Evolutionary conservation across 2,113 vertebrate genomes (phyloP).

Genomic region (Prietella phreatophila): DNA sequence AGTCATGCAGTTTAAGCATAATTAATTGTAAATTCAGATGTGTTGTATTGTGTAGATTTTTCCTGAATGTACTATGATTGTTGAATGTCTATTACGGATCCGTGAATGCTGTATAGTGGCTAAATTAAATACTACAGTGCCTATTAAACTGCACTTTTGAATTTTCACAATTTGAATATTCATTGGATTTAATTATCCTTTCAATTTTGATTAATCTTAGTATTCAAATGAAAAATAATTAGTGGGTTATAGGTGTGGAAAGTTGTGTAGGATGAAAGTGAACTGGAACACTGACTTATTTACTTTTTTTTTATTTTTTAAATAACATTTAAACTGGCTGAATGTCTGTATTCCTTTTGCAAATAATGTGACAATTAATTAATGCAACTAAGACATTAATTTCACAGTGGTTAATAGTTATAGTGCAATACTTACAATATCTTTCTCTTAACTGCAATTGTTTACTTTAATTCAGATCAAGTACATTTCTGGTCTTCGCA

Average conservation of each 20-base stretch:
- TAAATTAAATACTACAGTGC: not conserved
- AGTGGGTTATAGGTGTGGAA: not conserved
- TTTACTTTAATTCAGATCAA: not conserved
- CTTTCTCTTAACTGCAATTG: not conserved
- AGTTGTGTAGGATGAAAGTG: not conserved
- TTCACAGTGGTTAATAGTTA: not conserved
- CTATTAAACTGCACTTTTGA: not conserved
- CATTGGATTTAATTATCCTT: not conserved
- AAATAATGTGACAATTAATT: not conserved
- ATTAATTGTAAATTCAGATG: not conserved
- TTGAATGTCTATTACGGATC: not conserved
- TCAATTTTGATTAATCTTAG: not conserved
- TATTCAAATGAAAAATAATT: not conserved
- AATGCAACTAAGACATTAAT: not conserved
- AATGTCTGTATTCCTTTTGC: not conserved
- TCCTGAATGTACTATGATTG: not conserved
- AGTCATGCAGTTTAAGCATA: not conserved
- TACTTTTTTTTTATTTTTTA: not conserved
- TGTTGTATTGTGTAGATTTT: not conserved
- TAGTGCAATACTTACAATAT: not conserved
- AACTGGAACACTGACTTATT: not conserved
- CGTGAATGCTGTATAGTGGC: not conserved
- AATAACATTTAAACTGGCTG: not conserved
- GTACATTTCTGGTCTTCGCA: slow-evolving; percentile 4
- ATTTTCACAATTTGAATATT: not conserved